phyloP scores from a whole-genome alignment of 2,113 vertebrate species.

The Ictalurus furcatus region DNA sequence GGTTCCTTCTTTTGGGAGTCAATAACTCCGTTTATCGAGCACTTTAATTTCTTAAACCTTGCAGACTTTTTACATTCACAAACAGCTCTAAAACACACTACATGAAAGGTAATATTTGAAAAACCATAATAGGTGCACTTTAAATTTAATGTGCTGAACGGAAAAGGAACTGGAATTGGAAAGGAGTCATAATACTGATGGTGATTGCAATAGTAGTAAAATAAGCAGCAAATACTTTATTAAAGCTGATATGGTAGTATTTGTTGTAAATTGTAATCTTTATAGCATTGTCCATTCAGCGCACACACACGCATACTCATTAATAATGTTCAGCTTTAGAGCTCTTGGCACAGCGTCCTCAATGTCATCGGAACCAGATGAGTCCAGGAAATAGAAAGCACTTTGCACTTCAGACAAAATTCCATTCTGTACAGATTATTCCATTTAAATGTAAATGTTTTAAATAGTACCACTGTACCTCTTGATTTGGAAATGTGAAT shows the following conservation, averaged over 20 bases:
- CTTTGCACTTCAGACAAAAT: not conserved
- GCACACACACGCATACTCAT: not conserved
- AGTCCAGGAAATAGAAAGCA: not conserved
- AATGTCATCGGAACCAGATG: not conserved
- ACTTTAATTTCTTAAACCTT: too few species aligned
- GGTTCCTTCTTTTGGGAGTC: too few species aligned
- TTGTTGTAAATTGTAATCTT: not conserved
- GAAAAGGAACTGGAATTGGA: not conserved
- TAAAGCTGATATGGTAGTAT: not conserved
- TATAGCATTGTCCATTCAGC: not conserved
- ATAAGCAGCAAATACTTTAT: not conserved
- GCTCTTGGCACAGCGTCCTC: not conserved
- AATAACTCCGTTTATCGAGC: too few species aligned
- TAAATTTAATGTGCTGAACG: not conserved
- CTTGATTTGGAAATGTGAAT: not conserved
- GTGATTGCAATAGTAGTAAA: not conserved
- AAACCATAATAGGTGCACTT: too few species aligned
- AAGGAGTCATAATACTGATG: not conserved
- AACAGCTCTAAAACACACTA: too few species aligned
- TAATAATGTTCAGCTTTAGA: not conserved
- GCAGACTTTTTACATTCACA: too few species aligned
- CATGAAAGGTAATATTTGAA: too few species aligned
- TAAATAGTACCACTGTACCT: not conserved
- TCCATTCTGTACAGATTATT: not conserved
- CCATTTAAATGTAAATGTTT: not conserved